Conservation (phyloP, 2,113 vertebrate genomes). For the Atherinomorus stipes region DNA sequence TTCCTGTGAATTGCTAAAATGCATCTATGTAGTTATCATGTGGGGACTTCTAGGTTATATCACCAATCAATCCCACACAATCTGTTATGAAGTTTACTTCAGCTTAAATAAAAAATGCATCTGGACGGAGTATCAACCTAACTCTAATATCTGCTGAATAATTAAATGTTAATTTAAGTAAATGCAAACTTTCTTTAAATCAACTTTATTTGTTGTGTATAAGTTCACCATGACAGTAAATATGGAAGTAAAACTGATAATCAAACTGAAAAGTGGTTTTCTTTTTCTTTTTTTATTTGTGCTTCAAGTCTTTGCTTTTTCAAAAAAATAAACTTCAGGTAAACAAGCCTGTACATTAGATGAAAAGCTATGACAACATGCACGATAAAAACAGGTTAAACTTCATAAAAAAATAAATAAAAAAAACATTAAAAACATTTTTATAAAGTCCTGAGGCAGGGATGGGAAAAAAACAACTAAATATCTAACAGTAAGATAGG, state of each 20-base stretch:
- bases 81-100: not conserved
- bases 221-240: not conserved
- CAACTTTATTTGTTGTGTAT: not conserved
- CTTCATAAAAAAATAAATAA: not conserved
- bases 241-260: not conserved
- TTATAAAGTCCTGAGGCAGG: not conserved
- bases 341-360: too few relatives aligned
- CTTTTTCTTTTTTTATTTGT: not conserved
- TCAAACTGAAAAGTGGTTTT: not conserved
- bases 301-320: too few relatives aligned
- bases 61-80: not conserved
- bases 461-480: not conserved
- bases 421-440: not conserved
- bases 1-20: conserved; percentile 5
- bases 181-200: not conserved
- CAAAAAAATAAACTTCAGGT: too few relatives aligned
- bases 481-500: not conserved
- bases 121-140: not conserved
- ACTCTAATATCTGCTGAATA: not conserved
- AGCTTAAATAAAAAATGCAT: not conserved
- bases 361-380: too few relatives aligned
- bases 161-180: not conserved
- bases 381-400: not conserved
- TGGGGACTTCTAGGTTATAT: not conserved
- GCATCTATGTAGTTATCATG: not conserved